These are phyloP conservation scores for Decapterus maruadsi DNA, from an alignment of 2,797 vertebrate species.

Conservation along the genomic window DNA sequence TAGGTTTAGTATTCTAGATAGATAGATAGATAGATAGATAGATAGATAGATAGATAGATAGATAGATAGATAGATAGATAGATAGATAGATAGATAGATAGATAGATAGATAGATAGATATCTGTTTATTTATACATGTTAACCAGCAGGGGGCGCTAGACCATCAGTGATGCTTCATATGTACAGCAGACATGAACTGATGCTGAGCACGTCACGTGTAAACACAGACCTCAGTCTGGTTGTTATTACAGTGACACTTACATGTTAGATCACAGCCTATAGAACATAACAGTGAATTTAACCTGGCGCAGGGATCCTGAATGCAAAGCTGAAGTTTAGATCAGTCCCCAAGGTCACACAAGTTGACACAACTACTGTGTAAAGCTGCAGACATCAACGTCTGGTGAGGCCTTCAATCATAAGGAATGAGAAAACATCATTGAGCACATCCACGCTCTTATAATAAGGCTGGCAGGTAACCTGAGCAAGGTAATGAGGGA, in stretches of 20 bases:
- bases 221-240: not conserved
- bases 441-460: not conserved
- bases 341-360: conserved; percentile 27
- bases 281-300: not conserved
- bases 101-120: conserved; percentile 6
- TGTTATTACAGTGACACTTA: not conserved
- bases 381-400: not conserved
- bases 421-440: not conserved
- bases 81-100: not conserved
- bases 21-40: too few relatives aligned
- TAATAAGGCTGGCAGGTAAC: not conserved
- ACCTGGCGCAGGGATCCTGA: not conserved
- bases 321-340: not conserved
- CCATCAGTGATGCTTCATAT: not conserved
- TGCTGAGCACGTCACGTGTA: not conserved
- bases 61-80: too few relatives aligned
- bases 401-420: not conserved
- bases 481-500: not conserved
- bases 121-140: not conserved
- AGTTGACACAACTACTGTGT: conserved; percentile 10
- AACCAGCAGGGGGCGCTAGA: conserved; percentile 48
- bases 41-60: too few relatives aligned
- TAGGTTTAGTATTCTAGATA: too few relatives aligned
- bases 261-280: too few relatives aligned
- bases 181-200: conserved; percentile 10